Conservation (phyloP, 1,140 invertebrate species). For the Anastrepha obliqua region DNA sequence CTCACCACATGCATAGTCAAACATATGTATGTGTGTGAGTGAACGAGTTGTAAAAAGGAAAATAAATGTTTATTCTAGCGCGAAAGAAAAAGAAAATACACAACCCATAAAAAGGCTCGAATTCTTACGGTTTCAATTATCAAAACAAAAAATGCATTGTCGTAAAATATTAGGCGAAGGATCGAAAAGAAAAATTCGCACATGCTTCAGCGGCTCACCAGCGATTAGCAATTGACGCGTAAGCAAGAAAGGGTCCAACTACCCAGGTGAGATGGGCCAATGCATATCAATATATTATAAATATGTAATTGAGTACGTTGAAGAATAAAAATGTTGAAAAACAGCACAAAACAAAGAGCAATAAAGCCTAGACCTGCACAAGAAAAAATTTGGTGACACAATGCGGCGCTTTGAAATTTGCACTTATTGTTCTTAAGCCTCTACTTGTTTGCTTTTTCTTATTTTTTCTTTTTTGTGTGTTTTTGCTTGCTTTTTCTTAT, state of each 20-base stretch:
- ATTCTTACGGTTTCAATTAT: constrained; percentile 41
- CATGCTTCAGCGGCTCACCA: constrained; percentile 20
- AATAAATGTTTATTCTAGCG: constrained; percentile 1
- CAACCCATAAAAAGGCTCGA: not conserved
- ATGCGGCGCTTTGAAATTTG: constrained; percentile 18
- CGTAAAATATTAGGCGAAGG: not conserved
- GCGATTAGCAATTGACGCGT: constrained; percentile 42
- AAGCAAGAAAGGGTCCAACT: too few species aligned
- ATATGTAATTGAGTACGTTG: not conserved
- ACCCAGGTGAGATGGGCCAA: constrained; percentile 21
- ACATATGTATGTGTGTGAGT: not conserved
- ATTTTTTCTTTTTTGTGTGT: not conserved
- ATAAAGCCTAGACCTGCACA: not conserved
- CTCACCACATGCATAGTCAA: not conserved
- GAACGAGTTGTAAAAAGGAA: not conserved
- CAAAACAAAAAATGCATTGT: constrained; percentile 28
- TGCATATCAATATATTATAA: not conserved
- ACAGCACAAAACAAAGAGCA: not conserved
- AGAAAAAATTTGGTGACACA: constrained; percentile 41
- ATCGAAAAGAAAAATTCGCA: not conserved
- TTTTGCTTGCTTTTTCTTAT: not conserved
- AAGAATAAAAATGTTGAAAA: not conserved
- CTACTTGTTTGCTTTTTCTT: not conserved
- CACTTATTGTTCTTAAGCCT: not conserved
- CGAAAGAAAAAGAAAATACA: constrained; percentile 9